These are phyloP conservation scores for Anseranas semipalmata DNA, from an alignment of 2,113 vertebrate species.

Conservation along the genomic window DNA sequence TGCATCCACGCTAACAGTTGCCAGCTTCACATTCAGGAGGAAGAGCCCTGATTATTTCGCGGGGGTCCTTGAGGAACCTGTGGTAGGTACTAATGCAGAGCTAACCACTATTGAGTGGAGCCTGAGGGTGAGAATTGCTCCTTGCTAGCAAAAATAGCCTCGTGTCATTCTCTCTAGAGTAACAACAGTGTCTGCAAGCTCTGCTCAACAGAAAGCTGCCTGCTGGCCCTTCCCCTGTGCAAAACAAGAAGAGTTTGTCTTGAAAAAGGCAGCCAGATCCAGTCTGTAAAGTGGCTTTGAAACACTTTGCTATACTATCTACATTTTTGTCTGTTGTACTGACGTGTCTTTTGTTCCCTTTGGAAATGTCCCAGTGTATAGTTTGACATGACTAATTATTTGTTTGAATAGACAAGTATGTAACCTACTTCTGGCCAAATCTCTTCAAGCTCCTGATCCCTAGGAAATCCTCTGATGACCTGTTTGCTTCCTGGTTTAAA, in stretches of 20 bases:
- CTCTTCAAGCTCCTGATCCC: slow-evolving; percentile 32
- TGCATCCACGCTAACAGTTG: neutral
- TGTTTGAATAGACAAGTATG: slow-evolving; percentile 42
- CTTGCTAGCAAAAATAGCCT: neutral
- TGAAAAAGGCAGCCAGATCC: neutral
- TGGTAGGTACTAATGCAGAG: neutral
- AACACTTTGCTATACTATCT: neutral
- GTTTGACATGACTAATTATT: slow-evolving; percentile 46
- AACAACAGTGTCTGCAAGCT: neutral
- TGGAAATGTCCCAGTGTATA: neutral
- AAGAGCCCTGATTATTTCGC: accelerated
- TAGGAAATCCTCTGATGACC: slow-evolving; percentile 45
- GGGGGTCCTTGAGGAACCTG: neutral
- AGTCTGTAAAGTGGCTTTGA: slow-evolving; percentile 18
- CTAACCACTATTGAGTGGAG: slow-evolving; percentile 7
- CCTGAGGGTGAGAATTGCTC: neutral
- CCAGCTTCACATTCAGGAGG: neutral
- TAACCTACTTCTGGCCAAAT: slow-evolving; percentile 35
- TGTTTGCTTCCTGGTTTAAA: slow-evolving; percentile 14
- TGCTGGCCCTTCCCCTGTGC: neutral
- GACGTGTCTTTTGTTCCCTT: slow-evolving; percentile 3
- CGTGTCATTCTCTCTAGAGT: neutral
- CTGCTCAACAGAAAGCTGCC: neutral
- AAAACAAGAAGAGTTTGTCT: neutral
- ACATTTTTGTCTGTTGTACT: slow-evolving; percentile 3